These are phyloP conservation scores for Bubo scandiacus DNA, from an alignment of 2,113 vertebrate genomes.

Conservation along the genomic window DNA sequence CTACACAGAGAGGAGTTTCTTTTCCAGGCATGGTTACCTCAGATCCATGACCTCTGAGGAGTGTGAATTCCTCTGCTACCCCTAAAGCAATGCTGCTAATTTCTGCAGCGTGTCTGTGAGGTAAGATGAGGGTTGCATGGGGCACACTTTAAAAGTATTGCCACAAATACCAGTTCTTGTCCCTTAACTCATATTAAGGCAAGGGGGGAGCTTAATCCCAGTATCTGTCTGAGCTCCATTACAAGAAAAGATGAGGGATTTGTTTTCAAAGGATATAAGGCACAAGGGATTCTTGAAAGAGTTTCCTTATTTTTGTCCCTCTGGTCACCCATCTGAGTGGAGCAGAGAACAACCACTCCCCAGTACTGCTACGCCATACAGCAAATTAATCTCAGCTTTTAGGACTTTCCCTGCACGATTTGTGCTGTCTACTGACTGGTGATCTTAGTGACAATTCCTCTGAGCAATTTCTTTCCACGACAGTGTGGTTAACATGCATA, in stretches of 20 bases:
- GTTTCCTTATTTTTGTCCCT: neutral
- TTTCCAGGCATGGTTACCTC: neutral
- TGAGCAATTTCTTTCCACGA: slow-evolving; percentile 53
- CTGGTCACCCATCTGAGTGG: neutral
- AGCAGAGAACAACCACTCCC: neutral
- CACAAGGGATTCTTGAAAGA: neutral
- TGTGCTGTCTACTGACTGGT: neutral
- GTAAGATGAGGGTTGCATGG: neutral
- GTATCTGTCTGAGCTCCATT: neutral
- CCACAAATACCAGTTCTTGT: neutral
- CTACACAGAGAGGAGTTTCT: neutral
- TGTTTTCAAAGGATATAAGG: neutral
- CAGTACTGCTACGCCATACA: neutral
- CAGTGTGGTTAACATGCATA: slow-evolving; percentile 69
- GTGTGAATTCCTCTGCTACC: neutral
- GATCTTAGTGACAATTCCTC: slow-evolving; percentile 38
- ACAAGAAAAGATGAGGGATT: neutral
- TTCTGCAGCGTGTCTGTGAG: neutral
- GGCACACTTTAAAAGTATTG: neutral
- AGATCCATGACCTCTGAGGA: neutral
- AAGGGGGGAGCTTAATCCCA: neutral
- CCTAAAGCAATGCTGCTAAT: neutral
- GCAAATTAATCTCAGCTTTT: neutral
- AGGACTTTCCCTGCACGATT: neutral
- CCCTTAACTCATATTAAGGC: neutral